Evolutionary conservation across 1,140 invertebrate genomes (phyloP).

Genomic region (Calliopsis andreniformis): DNA sequence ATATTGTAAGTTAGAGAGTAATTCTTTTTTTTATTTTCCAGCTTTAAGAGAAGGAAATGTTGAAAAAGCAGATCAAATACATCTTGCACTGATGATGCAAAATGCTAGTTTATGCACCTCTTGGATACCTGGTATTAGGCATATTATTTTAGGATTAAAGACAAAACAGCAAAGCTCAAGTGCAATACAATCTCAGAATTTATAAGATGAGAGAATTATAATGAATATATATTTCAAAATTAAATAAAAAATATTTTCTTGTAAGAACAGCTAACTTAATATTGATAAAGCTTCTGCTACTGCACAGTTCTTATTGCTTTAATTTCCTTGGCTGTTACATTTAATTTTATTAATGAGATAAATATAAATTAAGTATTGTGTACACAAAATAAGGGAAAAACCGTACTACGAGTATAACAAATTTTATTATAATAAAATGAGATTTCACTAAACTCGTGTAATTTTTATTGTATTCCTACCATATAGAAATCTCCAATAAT

Average conservation of each 20-base stretch:
- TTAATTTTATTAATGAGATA: neutral
- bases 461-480: conserved; percentile 3
- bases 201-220: too few species aligned
- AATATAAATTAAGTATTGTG: too few species aligned
- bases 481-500: neutral
- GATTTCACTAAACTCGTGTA: conserved; percentile 1
- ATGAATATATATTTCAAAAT: too few species aligned
- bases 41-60: conserved; percentile 74
- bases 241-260: neutral
- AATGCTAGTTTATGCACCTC: conserved; percentile 76
- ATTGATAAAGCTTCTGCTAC: too few species aligned
- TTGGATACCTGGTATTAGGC: conserved; percentile 80
- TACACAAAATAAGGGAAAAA: too few species aligned
- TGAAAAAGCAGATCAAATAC: conserved; percentile 76
- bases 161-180: conserved; percentile 43
- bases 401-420: conserved; percentile 9
- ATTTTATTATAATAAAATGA: conserved; percentile 24
- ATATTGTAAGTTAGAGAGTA: neutral
- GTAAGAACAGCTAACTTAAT: neutral
- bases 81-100: conserved; percentile 78
- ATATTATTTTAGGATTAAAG: conserved; percentile 75
- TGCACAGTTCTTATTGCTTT: too few species aligned
- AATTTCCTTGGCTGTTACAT: too few species aligned
- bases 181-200: neutral
- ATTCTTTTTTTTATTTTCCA: conserved; percentile 62